These are phyloP conservation scores for Strix aluco DNA, from an alignment of 2,113 vertebrate species.

Conservation along the genomic window DNA sequence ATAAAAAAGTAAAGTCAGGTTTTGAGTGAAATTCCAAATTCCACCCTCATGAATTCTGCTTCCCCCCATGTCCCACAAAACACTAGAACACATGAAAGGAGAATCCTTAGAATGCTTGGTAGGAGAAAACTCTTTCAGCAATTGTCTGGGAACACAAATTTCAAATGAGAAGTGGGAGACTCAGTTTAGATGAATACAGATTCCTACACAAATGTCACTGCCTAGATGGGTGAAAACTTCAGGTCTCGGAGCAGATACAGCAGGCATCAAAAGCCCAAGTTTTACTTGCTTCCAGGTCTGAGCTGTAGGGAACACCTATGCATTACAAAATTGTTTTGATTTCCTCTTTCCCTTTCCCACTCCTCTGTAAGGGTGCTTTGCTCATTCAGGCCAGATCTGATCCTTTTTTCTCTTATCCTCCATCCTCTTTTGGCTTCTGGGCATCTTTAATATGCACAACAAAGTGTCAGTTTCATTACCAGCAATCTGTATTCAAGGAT, in stretches of 20 bases:
- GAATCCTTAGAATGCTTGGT: background rate
- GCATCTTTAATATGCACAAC: constrained; percentile 65
- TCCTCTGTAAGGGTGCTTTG: background rate
- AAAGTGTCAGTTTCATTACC: constrained; percentile 65
- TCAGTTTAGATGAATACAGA: background rate
- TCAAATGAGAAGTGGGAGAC: background rate
- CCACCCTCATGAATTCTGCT: background rate
- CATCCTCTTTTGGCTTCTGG: constrained; percentile 46
- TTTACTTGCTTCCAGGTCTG: background rate
- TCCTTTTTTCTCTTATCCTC: constrained; percentile 12
- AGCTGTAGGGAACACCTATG: background rate
- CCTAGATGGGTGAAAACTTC: background rate
- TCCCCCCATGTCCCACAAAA: fast-evolving
- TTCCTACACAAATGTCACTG: background rate
- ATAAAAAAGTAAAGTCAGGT: background rate
- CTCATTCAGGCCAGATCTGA: constrained; percentile 28
- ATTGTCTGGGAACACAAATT: background rate
- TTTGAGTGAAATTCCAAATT: background rate
- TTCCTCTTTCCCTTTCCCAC: constrained; percentile 14
- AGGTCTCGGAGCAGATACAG: background rate
- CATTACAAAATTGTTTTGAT: constrained; percentile 23
- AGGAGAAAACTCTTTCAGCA: background rate
- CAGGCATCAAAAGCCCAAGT: background rate
- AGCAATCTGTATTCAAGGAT: constrained; percentile 72
- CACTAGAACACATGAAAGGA: background rate